Evolutionary conservation across 2,113 vertebrate species (phyloP).

Genomic region (Zosterops hypoxanthus): DNA sequence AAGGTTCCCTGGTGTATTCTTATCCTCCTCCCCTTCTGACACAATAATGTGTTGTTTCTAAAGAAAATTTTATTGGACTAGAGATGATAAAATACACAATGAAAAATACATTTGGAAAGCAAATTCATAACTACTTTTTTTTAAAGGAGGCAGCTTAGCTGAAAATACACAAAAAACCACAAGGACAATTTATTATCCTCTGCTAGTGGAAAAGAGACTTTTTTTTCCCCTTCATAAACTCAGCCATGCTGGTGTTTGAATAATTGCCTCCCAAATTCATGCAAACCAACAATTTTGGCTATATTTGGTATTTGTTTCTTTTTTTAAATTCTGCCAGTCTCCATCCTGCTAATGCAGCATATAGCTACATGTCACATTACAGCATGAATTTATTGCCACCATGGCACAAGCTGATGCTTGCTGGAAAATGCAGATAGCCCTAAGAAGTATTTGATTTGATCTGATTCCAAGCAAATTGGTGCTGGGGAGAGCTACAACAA

Average conservation of each 20-base stretch:
- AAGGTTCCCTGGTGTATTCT: conserved; percentile 70
- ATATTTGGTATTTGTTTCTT: neutral
- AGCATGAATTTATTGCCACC: neutral
- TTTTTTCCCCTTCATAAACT: neutral
- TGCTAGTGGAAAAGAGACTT: neutral
- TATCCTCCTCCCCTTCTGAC: conserved; percentile 58
- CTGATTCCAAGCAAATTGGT: neutral
- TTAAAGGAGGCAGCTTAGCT: conserved; percentile 35
- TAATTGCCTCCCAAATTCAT: conserved; percentile 43
- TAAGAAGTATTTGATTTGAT: neutral
- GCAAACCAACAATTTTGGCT: conserved; percentile 20
- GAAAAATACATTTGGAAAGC: conserved; percentile 65
- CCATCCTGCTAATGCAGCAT: neutral
- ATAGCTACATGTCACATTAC: neutral
- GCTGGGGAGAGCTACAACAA: neutral
- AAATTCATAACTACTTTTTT: conserved; percentile 64
- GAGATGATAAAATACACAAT: conserved; percentile 64
- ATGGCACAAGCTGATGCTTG: neutral
- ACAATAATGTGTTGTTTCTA: conserved; percentile 62
- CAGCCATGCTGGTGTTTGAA: conserved; percentile 36
- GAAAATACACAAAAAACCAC: conserved; percentile 26
- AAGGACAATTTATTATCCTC: conserved; percentile 55
- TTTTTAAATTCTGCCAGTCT: neutral
- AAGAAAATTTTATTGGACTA: conserved; percentile 56
- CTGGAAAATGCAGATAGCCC: conserved; percentile 21